Evolutionary conservation across 2,888 invertebrate genomes (phyloP).

Genomic region (Anoplius nigerrimus): DNA sequence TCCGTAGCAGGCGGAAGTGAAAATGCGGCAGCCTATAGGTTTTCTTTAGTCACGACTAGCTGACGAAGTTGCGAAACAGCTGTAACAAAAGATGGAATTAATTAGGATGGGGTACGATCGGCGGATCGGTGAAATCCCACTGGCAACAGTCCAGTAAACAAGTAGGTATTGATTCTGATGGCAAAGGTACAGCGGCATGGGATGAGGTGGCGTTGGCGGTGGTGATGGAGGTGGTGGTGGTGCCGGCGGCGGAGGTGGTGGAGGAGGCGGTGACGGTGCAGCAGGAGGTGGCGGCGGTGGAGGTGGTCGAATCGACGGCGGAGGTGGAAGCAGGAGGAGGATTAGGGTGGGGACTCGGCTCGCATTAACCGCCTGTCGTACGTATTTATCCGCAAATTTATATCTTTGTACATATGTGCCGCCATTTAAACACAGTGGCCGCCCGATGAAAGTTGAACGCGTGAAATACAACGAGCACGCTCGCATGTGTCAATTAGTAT

Average conservation of each 20-base stretch:
- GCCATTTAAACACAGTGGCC: slow-evolving; percentile 57
- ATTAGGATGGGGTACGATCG: slow-evolving; percentile 64
- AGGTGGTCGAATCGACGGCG: slow-evolving; percentile 15
- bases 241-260: slow-evolving; percentile 15
- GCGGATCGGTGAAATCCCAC: slow-evolving; percentile 63
- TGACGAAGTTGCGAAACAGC: slow-evolving; percentile 51
- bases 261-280: slow-evolving; percentile 28
- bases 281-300: slow-evolving; percentile 19
- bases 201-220: slow-evolving; percentile 11
- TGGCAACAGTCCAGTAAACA: slow-evolving; percentile 70
- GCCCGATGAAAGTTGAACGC: slow-evolving; percentile 62
- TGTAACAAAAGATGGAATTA: slow-evolving; percentile 67
- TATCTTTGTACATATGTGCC: slow-evolving; percentile 65
- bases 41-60: slow-evolving; percentile 40
- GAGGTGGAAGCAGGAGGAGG: slow-evolving; percentile 22
- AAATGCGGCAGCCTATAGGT: slow-evolving; percentile 31
- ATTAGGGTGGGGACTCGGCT: slow-evolving; percentile 46
- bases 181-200: slow-evolving; percentile 49
- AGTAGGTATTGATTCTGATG: slow-evolving; percentile 70
- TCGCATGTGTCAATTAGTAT: slow-evolving; percentile 65
- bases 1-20: slow-evolving; percentile 36
- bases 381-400: slow-evolving; percentile 71
- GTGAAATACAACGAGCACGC: slow-evolving; percentile 59
- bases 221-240: slow-evolving; percentile 21
- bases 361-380: slow-evolving; percentile 65